phyloP scores from a whole-genome alignment of 92 coral and sea anemone species.

The Blastomussa wellsi region DNA sequence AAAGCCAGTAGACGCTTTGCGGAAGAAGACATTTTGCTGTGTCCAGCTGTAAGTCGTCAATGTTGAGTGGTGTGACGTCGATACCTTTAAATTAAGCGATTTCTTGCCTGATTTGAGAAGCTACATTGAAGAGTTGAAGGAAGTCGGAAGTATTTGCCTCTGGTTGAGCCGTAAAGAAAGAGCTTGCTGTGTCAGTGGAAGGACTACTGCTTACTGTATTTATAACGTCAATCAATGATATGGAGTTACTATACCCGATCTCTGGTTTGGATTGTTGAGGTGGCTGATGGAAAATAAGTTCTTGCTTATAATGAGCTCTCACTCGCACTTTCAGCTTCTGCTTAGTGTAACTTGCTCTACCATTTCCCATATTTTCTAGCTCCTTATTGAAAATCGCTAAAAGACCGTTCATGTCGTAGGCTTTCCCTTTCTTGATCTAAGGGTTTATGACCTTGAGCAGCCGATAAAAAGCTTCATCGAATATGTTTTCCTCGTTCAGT shows the following conservation, averaged over 20 bases:
- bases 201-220: slow-evolving; percentile 38
- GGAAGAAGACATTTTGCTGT: slow-evolving; percentile 51
- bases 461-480: slow-evolving; percentile 35
- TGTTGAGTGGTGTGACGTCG: background rate
- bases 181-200: background rate
- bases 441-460: slow-evolving; percentile 22
- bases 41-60: background rate
- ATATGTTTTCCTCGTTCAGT: slow-evolving; percentile 8
- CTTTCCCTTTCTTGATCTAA: slow-evolving; percentile 35
- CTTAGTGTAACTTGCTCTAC: slow-evolving; percentile 29
- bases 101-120: slow-evolving; percentile 35
- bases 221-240: slow-evolving; percentile 44
- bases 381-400: slow-evolving; percentile 15
- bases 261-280: slow-evolving; percentile 44
- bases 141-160: slow-evolving; percentile 12
- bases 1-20: slow-evolving; percentile 53
- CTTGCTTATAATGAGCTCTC: slow-evolving; percentile 23
- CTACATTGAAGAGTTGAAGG: slow-evolving; percentile 37
- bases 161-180: slow-evolving; percentile 4
- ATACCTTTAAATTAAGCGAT: background rate
- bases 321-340: slow-evolving; percentile 49
- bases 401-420: slow-evolving; percentile 45
- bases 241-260: slow-evolving; percentile 33
- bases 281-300: slow-evolving; percentile 45
- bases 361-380: slow-evolving; percentile 20